A percentile compares a stretch with the other conserved stretches of the same genome.
Conservation (phyloP, 2,113 vertebrate species). For the Alligator sinensis region DNA sequence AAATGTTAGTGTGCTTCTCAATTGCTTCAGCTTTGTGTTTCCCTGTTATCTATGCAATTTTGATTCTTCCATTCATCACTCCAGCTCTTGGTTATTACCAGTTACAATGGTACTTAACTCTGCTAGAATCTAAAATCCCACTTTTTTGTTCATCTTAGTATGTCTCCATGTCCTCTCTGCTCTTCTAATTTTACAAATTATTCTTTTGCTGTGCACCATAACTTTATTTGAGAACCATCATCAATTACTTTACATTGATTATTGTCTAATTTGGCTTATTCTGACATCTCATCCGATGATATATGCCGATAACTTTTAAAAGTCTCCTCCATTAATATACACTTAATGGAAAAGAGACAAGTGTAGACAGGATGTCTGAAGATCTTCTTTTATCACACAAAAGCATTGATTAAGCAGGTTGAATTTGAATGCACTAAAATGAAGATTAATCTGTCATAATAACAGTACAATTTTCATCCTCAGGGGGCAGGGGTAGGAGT, state of each 20-base stretch:
- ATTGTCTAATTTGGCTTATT: slow-evolving; percentile 47
- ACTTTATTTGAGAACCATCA: background rate
- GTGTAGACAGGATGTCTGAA: slow-evolving; percentile 29
- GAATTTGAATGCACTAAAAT: slow-evolving; percentile 47
- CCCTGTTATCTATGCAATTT: background rate
- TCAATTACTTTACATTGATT: slow-evolving; percentile 42
- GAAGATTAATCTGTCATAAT: slow-evolving; percentile 50
- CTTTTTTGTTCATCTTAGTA: background rate
- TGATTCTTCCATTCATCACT: background rate
- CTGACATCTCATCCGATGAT: slow-evolving; percentile 14
- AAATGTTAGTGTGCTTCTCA: background rate
- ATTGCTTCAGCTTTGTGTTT: background rate
- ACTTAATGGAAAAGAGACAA: slow-evolving; percentile 41
- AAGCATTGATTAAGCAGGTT: slow-evolving; percentile 45
- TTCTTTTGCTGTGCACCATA: background rate
- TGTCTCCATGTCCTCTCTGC: background rate
- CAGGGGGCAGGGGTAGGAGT: background rate
- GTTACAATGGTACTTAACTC: background rate
- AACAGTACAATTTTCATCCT: slow-evolving; percentile 22
- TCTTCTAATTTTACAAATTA: slow-evolving; percentile 19
- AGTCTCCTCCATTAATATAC: slow-evolving; percentile 12
- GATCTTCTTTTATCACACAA: slow-evolving; percentile 33
- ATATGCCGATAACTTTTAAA: slow-evolving; percentile 47
- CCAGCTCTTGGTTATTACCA: background rate
- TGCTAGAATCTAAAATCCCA: background rate